Evolutionary conservation across 2,888 invertebrate genomes (phyloP).

Genomic region (Caenorhabditis sp.): DNA sequence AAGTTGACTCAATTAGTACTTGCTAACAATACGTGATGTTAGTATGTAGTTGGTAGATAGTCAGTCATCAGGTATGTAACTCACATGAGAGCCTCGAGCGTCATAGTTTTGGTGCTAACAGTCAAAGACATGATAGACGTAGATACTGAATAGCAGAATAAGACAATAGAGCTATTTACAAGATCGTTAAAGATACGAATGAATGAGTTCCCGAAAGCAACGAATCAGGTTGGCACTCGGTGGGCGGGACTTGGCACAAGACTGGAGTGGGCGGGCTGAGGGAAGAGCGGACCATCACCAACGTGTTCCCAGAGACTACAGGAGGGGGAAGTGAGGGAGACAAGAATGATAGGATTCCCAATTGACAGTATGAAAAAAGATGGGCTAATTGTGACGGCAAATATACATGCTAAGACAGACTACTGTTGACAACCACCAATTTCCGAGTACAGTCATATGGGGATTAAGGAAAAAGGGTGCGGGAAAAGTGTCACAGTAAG

Average conservation of each 20-base stretch:
- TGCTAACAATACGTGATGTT: too few relatives aligned
- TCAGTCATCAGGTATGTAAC: neutral
- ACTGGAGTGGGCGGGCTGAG: neutral
- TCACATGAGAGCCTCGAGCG: slow-evolving; percentile 40
- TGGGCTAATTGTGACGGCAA: slow-evolving; percentile 36
- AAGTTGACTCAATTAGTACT: neutral
- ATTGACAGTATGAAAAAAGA: slow-evolving; percentile 2
- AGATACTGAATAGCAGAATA: slow-evolving; percentile 16
- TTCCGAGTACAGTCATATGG: slow-evolving; percentile 20
- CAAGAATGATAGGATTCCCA: neutral
- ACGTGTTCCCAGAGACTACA: neutral
- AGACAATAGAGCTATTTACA: neutral
- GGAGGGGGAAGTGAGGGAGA: neutral
- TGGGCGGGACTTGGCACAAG: slow-evolving; percentile 27
- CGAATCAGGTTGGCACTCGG: slow-evolving; percentile 1
- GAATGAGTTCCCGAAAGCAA: slow-evolving; percentile 28
- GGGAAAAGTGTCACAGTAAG: neutral
- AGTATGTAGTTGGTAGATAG: neutral
- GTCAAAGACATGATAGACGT: slow-evolving; percentile 12
- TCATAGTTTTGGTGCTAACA: slow-evolving; percentile 13
- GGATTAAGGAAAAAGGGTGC: slow-evolving; percentile 16
- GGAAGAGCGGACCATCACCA: neutral
- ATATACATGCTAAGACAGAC: slow-evolving; percentile 45
- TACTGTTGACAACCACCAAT: slow-evolving; percentile 44
- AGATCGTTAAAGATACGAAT: slow-evolving; percentile 14